phyloP scores from a whole-genome alignment of 2,113 vertebrate species.

The Antechinus stuartii region DNA sequence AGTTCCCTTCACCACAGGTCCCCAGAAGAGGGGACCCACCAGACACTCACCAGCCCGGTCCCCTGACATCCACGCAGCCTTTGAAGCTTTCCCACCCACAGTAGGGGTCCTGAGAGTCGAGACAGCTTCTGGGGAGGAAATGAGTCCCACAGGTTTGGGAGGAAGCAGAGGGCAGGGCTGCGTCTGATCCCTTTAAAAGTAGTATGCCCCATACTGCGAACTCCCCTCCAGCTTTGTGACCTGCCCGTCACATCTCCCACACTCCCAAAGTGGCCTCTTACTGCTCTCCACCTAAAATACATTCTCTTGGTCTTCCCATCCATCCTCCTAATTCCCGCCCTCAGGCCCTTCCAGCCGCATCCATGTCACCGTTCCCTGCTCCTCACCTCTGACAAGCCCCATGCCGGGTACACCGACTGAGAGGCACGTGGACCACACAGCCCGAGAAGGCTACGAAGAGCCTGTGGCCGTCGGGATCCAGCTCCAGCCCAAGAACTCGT shows the following conservation, averaged over 20 bases:
- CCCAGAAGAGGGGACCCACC: not conserved
- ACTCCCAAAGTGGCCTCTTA: not conserved
- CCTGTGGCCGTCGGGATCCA: slow-evolving; percentile 90
- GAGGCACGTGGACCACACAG: slow-evolving; percentile 89
- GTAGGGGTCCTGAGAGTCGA: slow-evolving; percentile 92
- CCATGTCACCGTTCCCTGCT: not conserved
- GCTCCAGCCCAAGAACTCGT: slow-evolving; percentile 88
- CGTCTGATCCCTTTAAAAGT: not conserved
- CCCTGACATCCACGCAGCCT: slow-evolving; percentile 85
- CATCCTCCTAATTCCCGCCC: not conserved
- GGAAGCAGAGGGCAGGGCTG: not conserved
- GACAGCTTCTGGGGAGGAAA: slow-evolving; percentile 86
- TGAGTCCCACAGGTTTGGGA: slow-evolving; percentile 39
- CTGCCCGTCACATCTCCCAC: not conserved
- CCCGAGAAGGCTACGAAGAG: slow-evolving; percentile 93
- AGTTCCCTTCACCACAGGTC: not conserved
- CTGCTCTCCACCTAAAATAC: not conserved
- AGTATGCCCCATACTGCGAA: not conserved
- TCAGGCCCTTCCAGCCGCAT: not conserved
- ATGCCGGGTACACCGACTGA: slow-evolving; percentile 89
- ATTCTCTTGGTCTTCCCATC: not conserved
- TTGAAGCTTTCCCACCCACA: slow-evolving; percentile 90
- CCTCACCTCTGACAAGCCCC: slow-evolving; percentile 89
- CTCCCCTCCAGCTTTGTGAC: not conserved
- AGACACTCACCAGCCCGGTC: slow-evolving; percentile 86